Base-by-base conservation (phyloP, 35 echinoderm and acorn worm species). In the Anneissia japonica region DNA sequence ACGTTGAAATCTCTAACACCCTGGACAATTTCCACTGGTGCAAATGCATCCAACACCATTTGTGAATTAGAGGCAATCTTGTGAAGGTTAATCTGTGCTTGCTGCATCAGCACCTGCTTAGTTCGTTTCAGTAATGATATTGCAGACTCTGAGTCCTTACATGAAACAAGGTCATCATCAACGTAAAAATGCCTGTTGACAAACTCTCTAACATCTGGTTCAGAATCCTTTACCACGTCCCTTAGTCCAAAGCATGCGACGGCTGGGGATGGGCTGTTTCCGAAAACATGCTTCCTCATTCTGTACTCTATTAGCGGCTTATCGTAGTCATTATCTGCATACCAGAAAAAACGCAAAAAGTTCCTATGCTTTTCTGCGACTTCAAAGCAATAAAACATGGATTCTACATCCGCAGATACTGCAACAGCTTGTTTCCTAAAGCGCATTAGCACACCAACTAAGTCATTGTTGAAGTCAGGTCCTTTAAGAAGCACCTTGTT, bases 371-470 rank as follows among this genome's bases (percentile, higher is more conserved):
- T 64, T 23, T 64, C 51, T 12, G 51, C 2, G 26, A 64, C 51
- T 19, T 6, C 21, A 64, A 64, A 64, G 19, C 51, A 64, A 23
- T 64, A 64, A 64, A 64, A 64, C 51, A 64, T 64, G 2, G 51
- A 64, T 26, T 64, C 51, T 12, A 64, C 26, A 26, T 64, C 51
- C 11, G 6, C 51, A 64, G 9, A 64, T 64, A 64, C 19, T 64
- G 51, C 51, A 16, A 64, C 38, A 29, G 32, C 41, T 38, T 86
- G 73, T 37, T 75, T 37, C 32, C 92, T 17, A 77, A 93, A 93
- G 5, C 91, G 30, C 73, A 79, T 74, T 0, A 93, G 64, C 0
- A 93, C 87, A 39, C 91, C 91, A 17, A 93, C 9, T 5, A 93
- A 40, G 38, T 34, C 74, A 73, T 84, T 92, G 40, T 37, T 89